Percentiles rank a stretch among this genome's conserved stretches.
These are phyloP conservation scores for Phyllostomus hastatus DNA, from an alignment of 2,113 vertebrate species.

Conservation along the genomic window DNA sequence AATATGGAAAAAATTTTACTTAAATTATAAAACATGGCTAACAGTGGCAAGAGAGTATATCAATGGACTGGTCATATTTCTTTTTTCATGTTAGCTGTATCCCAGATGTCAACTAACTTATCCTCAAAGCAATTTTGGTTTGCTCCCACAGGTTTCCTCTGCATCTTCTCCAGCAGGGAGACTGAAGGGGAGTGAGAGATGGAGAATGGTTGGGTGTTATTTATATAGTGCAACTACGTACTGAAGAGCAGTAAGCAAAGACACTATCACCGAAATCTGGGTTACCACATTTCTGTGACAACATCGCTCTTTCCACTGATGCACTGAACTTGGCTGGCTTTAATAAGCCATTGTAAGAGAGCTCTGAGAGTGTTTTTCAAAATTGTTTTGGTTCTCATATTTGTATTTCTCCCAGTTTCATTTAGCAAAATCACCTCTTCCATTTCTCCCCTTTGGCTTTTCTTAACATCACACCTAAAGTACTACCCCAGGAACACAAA, in stretches of 20 bases:
- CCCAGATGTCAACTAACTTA: background rate
- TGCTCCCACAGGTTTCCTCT: background rate
- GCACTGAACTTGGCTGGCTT: background rate
- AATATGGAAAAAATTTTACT: background rate
- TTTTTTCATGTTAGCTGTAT: background rate
- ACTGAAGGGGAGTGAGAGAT: background rate
- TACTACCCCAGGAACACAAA: background rate
- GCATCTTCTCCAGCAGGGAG: background rate
- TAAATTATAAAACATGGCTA: conserved; percentile 31
- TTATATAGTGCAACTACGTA: background rate
- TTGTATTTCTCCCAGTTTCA: background rate
- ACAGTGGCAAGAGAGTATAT: background rate
- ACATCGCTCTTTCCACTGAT: background rate
- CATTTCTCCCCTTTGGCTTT: background rate
- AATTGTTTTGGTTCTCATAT: background rate
- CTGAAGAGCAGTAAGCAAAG: background rate
- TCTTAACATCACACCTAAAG: background rate
- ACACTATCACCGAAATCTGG: background rate
- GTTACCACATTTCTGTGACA: background rate
- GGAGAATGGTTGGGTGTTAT: background rate
- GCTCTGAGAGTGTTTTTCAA: background rate
- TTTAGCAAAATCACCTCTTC: background rate
- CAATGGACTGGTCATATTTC: background rate
- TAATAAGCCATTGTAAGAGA: background rate
- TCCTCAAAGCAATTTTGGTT: background rate